Conservation (phyloP, 2,888 invertebrate species). For the Drosophila austrosaltans region DNA sequence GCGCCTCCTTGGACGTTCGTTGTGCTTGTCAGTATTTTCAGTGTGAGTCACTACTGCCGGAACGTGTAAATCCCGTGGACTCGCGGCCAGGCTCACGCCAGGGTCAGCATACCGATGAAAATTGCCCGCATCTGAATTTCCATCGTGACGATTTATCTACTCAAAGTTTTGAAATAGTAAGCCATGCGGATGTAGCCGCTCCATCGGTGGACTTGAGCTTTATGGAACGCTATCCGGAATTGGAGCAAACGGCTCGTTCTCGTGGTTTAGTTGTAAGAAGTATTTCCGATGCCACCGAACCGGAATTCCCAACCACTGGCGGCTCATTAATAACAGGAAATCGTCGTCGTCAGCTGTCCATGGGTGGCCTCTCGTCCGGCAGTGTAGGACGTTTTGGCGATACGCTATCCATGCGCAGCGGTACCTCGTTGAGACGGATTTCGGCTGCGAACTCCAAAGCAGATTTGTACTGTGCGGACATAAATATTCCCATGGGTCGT, state of each 20-base stretch:
- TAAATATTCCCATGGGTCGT: constrained; percentile 75
- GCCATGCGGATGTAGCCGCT: constrained; percentile 63
- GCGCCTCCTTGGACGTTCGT: constrained; percentile 91
- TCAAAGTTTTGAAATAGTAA: constrained; percentile 71
- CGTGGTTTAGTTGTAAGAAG: constrained; percentile 81
- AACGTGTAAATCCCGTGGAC: constrained; percentile 88
- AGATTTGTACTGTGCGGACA: constrained; percentile 82
- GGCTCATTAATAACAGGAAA: constrained; percentile 64
- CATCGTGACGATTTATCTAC: constrained; percentile 74
- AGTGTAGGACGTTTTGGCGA: constrained; percentile 78
- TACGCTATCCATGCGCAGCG: constrained; percentile 80
- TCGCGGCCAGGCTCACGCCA: constrained; percentile 87
- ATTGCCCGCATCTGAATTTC: constrained; percentile 48
- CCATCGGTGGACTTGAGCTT: constrained; percentile 76
- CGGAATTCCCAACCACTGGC: constrained; percentile 45
- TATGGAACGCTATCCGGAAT: constrained; percentile 78
- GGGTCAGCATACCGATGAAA: constrained; percentile 81
- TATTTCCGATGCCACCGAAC: constrained; percentile 81
- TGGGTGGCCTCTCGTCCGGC: constrained; percentile 76
- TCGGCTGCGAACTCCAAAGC: constrained; percentile 81
- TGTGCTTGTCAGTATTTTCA: constrained; percentile 94
- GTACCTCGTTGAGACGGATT: constrained; percentile 80
- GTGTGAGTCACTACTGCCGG: constrained; percentile 91
- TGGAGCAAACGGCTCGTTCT: constrained; percentile 77
- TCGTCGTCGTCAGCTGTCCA: constrained; percentile 78